Evolutionary conservation across 2,888 invertebrate species (phyloP), one percentile per base, ranked within the genome.

Genomic region (Cosmopolites sordidus): DNA sequence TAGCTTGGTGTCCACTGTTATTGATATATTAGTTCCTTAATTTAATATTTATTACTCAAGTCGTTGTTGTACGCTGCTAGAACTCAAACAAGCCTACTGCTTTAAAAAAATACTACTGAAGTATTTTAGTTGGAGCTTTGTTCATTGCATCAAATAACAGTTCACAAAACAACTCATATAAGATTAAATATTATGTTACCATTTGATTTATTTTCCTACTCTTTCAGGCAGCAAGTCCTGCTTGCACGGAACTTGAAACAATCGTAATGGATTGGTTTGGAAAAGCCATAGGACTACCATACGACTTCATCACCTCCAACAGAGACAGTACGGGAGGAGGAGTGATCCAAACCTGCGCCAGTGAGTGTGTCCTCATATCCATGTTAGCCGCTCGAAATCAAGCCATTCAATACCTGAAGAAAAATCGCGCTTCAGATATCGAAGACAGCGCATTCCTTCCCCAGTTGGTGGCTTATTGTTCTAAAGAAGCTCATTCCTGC

Each of bases 221-320:
- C n/a, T 70, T 80, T 51, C 77, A 92, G 92, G 95, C 95, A 14
- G 94, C 96, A n/a, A 93, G 93, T 77, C 96, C 97, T 1, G 94
- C 95, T 1, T 94, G 93, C 72, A 95, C 96, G 37, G 97, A 97
- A 76, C 73, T 92, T 43, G 91, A 92, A 73, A 86, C 85, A 0
- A 84, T 92, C 56, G 85, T 91, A 1, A 75, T 89, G 62, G 89
- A 92, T 68, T 92, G 91, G 91, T 80, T 88, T 60, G 89, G 86
- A 39, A 82, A 82, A 70, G 84, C 84, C 1, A 81, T 92, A 46
- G 84, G 83, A 38, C 76, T 92, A 2, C 91, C 92, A 0, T 75
- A 79, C 51, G 81, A 80, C 18, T 92, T 92, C 68, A 75, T 78
- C 9, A 68, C 71, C 11, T 74, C 72, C 14, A 62, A 71, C 15